A percentile compares a stretch with the other conserved stretches of the same genome.
Conservation (phyloP, 2,888 invertebrate genomes). For the Coelinius sp. region DNA sequence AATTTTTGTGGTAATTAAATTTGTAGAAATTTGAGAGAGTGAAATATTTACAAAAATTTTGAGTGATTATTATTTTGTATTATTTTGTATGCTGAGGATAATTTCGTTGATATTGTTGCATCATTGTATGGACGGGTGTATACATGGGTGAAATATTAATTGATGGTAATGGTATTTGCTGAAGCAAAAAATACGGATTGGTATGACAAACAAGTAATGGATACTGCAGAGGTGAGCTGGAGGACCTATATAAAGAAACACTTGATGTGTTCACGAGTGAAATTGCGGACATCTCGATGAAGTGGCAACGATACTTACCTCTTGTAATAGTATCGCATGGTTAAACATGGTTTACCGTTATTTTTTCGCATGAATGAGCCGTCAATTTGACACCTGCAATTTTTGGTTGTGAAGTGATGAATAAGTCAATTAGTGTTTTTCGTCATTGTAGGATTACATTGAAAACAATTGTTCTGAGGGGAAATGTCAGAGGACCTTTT, state of each 20-base stretch:
- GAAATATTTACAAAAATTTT: neutral
- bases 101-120: neutral
- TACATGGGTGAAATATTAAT: constrained; percentile 8
- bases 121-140: neutral
- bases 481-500: neutral
- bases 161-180: neutral
- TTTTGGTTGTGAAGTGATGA: neutral
- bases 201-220: constrained; percentile 4
- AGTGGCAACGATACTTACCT: neutral
- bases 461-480: neutral
- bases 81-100: neutral
- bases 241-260: neutral
- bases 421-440: neutral
- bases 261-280: neutral
- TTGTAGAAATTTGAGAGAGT: neutral
- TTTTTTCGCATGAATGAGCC: neutral
- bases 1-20: too few species aligned
- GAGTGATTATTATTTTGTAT: neutral
- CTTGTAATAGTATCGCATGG: neutral
- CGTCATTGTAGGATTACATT: neutral
- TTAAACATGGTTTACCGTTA: constrained; percentile 2
- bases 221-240: neutral
- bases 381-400: neutral
- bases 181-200: neutral
- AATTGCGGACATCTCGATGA: constrained; percentile 14